phyloP scores from a whole-genome alignment of 2,113 vertebrate genomes.

The Epinephelus moara region DNA sequence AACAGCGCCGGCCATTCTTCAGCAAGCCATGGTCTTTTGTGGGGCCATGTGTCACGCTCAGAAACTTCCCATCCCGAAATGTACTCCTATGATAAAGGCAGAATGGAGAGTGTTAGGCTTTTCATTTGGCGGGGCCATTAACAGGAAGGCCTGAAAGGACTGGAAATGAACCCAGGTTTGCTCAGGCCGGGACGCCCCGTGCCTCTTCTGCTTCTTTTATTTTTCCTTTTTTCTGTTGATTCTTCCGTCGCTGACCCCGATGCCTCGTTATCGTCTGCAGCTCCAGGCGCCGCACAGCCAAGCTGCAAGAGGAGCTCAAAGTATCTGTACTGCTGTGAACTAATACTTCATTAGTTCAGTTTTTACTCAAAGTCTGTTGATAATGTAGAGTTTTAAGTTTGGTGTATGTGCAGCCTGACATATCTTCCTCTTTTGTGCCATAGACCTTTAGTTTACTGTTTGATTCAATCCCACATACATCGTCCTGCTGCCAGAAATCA shows the following conservation, averaged over 20 bases:
- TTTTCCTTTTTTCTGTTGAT: conserved; percentile 47
- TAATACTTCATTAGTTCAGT: neutral
- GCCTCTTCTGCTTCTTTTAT: conserved; percentile 60
- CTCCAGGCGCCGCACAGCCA: neutral
- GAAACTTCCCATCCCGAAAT: conserved; percentile 85
- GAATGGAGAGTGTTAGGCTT: conserved; percentile 90
- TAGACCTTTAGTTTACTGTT: too few species aligned
- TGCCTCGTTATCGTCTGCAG: conserved; percentile 42
- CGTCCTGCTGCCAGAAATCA: neutral
- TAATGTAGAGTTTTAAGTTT: neutral
- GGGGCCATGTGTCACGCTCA: conserved; percentile 89
- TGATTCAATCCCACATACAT: too few species aligned
- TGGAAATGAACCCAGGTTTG: conserved; percentile 92
- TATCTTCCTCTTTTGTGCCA: neutral
- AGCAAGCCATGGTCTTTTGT: conserved; percentile 89
- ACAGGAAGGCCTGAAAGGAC: conserved; percentile 87
- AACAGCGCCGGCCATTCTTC: conserved; percentile 84
- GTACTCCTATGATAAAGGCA: conserved; percentile 83
- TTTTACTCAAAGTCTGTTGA: neutral
- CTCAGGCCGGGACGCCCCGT: conserved; percentile 60
- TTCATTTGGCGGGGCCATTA: conserved; percentile 81
- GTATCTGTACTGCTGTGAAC: neutral
- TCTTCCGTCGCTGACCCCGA: conserved; percentile 58
- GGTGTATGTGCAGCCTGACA: neutral
- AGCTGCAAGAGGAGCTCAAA: conserved; percentile 2